Base-by-base conservation (phyloP, 2,888 invertebrate genomes). In the Halictus quadricinctus region DNA sequence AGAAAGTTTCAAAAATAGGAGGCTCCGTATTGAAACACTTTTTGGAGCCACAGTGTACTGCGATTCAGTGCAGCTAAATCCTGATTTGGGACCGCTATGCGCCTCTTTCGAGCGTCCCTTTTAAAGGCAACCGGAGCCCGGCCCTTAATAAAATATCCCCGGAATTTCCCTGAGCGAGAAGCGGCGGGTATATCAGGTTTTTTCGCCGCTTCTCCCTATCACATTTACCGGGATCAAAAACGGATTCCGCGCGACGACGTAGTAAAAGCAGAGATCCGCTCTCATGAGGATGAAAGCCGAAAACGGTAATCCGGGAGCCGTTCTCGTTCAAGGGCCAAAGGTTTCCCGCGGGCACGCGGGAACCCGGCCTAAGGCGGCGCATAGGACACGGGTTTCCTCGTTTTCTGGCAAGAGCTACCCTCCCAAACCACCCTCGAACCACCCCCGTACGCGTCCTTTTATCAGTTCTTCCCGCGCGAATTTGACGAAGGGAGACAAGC, bases 161-260 rank as follows among this genome's bases (percentile, higher is more conserved):
- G 75, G 78, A 76, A 79, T 84, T 84, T 72, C 50, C 7, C 73
- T 18, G 18, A 25, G 2, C n/a, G 50, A 50, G 12, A 41, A 41
- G 25, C 50, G 46, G 6, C 41, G 74, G 58, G 75, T 83, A 82
- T 79, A 82, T 77, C 76, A 75, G 75, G 76, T 86, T 83, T 88
- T 89, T 36, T 29, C 13, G 1, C 15, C 64, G 15, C 36, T 29
- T 36, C 64, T 89, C 90, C 88, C 88, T 88, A 88, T 88, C 85
- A 90, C 90, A 91, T 92, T 91, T 89, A 83, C 83, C 80, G 89
- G 88, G 91, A 91, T 92, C 91, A 91, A 90, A 91, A 92, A 90
- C 89, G 89, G 91, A 92, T 92, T 90, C 90, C 89, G 85, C 87
- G 79, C 66, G 64, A 21, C 25, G 75, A 70, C 15, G 50, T 58